phyloP scores from a whole-genome alignment of 2,888 invertebrate species.

The Andrena marginata region DNA sequence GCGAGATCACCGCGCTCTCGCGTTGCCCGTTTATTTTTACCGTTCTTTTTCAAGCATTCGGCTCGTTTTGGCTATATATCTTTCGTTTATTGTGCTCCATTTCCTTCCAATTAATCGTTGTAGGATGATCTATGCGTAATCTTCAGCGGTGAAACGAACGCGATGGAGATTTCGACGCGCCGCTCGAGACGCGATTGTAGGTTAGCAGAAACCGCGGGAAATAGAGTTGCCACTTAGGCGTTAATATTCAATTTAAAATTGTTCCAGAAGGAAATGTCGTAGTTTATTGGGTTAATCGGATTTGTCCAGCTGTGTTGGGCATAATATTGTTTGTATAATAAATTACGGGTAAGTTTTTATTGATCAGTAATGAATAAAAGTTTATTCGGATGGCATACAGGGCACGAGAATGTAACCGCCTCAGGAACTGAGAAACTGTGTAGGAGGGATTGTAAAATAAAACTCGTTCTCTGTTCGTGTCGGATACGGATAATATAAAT shows the following conservation, averaged over 20 bases:
- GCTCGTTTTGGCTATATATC: too few relatives aligned
- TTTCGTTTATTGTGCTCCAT: too few relatives aligned
- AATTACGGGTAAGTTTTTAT: neutral
- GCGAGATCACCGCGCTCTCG: neutral
- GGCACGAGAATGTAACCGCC: too few relatives aligned
- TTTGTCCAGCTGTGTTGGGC: too few relatives aligned
- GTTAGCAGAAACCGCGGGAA: constrained; percentile 23
- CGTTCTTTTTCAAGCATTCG: neutral
- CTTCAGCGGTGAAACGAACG: neutral
- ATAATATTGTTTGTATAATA: neutral
- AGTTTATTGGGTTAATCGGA: too few relatives aligned
- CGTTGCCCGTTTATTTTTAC: neutral
- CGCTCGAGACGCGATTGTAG: neutral
- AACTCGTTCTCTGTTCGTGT: too few relatives aligned
- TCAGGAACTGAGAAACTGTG: too few relatives aligned
- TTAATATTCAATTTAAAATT: neutral
- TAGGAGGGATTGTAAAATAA: too few relatives aligned
- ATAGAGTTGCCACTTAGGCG: neutral
- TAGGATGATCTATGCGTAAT: neutral
- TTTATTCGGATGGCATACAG: too few relatives aligned
- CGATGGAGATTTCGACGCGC: neutral
- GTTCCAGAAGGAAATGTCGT: neutral
- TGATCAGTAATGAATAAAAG: too few relatives aligned
- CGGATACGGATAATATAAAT: too few relatives aligned
- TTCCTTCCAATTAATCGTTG: neutral